Percentiles rank a stretch among this genome's conserved stretches.
Evolutionary conservation across 2,888 invertebrate species (phyloP).

Genomic region (Spodoptera exigua): DNA sequence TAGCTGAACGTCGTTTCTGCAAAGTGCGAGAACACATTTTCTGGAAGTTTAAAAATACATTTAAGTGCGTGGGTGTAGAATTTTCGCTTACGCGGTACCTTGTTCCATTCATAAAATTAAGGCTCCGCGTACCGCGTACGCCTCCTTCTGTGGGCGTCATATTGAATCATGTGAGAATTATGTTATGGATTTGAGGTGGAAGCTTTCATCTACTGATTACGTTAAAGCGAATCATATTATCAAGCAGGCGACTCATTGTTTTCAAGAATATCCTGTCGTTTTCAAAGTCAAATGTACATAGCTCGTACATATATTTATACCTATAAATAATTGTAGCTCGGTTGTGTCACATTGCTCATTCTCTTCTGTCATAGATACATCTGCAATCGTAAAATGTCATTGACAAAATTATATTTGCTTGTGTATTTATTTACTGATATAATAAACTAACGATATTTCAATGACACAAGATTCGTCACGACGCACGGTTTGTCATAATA

Average conservation of each 20-base stretch:
- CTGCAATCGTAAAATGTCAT: conserved; percentile 15
- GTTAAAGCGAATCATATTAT: neutral
- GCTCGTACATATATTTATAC: no score
- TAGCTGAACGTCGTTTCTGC: neutral
- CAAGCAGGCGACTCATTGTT: neutral
- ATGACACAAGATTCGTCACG: conserved; percentile 38
- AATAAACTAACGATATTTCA: conserved; percentile 24
- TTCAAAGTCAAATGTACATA: neutral
- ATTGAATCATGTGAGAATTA: conserved; percentile 10
- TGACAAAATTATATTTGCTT: conserved; percentile 15
- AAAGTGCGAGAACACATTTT: conserved; percentile 1
- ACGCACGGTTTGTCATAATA: conserved; percentile 20
- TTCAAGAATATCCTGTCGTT: neutral
- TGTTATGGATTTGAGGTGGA: conserved; percentile 12
- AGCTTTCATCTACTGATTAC: conserved; percentile 7
- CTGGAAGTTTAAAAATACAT: conserved; percentile 34
- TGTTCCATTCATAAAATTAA: conserved; percentile 35
- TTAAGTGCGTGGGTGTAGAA: conserved; percentile 32
- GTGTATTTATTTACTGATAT: conserved; percentile 21
- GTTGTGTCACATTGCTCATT: conserved; percentile 33
- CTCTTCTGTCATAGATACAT: conserved; percentile 16
- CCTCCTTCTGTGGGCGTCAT: conserved; percentile 22
- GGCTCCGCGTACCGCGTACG: conserved; percentile 8
- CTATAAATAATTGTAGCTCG: neutral
- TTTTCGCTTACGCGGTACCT: conserved; percentile 22